Conservation (phyloP, 2,113 vertebrate genomes). For the Phoenicopterus ruber region DNA sequence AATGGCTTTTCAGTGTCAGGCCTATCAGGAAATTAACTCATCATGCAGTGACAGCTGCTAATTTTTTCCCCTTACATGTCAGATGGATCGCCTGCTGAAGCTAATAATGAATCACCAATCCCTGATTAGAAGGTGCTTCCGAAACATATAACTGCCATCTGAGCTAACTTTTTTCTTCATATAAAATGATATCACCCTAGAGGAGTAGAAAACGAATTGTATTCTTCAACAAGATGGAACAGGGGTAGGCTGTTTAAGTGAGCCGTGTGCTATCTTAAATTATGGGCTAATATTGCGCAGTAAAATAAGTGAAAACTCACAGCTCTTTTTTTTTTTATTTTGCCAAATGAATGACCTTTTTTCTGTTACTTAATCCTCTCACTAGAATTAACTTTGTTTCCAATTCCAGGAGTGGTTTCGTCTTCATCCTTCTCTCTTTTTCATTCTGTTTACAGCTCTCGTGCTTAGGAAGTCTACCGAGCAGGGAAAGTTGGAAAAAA, state of each 20-base stretch:
- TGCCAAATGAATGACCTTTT: slow-evolving; percentile 48
- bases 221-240: slow-evolving; percentile 66
- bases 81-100: slow-evolving; percentile 90
- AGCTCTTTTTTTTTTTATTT: slow-evolving; percentile 60
- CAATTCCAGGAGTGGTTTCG: background rate
- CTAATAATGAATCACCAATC: slow-evolving; percentile 93
- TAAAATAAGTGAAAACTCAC: slow-evolving; percentile 67
- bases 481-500: background rate
- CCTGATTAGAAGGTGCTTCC: slow-evolving; percentile 90
- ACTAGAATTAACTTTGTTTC: slow-evolving; percentile 25
- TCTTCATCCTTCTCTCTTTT: background rate
- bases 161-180: slow-evolving; percentile 78
- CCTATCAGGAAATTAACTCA: slow-evolving; percentile 99
- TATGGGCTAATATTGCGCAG: slow-evolving; percentile 63
- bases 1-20: slow-evolving; percentile 86
- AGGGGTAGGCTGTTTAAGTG: slow-evolving; percentile 57
- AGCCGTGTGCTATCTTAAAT: slow-evolving; percentile 63
- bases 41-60: slow-evolving; percentile 96
- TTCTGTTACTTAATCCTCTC: slow-evolving; percentile 38
- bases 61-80: slow-evolving; percentile 94
- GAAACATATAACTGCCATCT: slow-evolving; percentile 82
- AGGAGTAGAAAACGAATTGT: slow-evolving; percentile 73
- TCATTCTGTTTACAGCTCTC: background rate
- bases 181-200: slow-evolving; percentile 80
- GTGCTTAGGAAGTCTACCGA: background rate